These are phyloP conservation scores for Caenorhabditis uteleia DNA, from an alignment of 2,888 invertebrate genomes.

Conservation along the genomic window DNA sequence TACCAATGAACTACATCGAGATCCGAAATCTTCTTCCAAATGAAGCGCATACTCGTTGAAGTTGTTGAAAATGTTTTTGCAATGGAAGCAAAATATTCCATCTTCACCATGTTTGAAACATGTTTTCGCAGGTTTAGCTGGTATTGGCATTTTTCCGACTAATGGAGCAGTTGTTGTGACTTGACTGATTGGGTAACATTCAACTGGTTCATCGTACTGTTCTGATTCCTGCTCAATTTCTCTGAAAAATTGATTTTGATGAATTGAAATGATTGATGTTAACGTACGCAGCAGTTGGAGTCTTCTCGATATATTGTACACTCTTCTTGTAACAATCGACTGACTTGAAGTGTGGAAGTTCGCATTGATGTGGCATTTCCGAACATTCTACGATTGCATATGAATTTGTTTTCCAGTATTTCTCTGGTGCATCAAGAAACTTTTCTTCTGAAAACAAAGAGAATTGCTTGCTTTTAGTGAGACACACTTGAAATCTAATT, in stretches of 20 bases:
- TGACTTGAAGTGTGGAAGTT: neutral
- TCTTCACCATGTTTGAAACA: neutral
- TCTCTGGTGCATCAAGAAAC: no score
- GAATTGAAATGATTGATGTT: no score
- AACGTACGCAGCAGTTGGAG: no score
- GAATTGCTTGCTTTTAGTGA: no score
- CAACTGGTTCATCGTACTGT: neutral
- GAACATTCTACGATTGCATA: constrained; percentile 19
- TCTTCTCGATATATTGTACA: no score
- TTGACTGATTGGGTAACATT: neutral
- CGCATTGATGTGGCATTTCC: constrained; percentile 9
- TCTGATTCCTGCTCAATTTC: constrained; percentile 1
- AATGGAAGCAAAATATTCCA: constrained; percentile 30
- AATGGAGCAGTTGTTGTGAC: no score
- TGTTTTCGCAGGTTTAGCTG: neutral
- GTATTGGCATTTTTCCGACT: no score
- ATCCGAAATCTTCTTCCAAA: constrained; percentile 6
- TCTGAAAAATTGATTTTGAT: no score
- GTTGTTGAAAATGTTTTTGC: constrained; percentile 15
- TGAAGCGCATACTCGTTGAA: constrained; percentile 20
- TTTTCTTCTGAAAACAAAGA: no score
- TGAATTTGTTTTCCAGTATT: constrained; percentile 15
- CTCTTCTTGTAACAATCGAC: no score
- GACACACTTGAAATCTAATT: no score
- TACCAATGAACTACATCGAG: no score